phyloP scores from a whole-genome alignment of 2,888 invertebrate genomes.

The Himalopsyche anomala region DNA sequence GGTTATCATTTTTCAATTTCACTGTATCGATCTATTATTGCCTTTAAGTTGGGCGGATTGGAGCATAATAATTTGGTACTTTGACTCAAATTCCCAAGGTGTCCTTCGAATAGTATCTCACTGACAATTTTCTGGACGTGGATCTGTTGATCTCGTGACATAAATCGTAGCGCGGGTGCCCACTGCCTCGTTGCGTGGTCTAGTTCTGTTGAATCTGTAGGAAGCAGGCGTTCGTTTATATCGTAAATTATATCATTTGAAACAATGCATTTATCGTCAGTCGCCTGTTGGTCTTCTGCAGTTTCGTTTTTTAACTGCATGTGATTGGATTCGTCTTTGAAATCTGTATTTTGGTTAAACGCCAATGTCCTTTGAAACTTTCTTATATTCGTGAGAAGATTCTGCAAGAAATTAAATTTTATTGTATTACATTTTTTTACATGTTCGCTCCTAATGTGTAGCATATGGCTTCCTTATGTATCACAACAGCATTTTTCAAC shows the following conservation, averaged over 20 bases:
- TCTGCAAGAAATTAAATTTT: neutral
- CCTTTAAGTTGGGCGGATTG: neutral
- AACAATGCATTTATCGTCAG: neutral
- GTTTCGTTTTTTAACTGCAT: neutral
- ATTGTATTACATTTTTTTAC: too few relatives aligned
- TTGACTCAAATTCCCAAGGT: neutral
- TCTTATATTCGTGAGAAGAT: neutral
- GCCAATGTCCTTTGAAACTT: neutral
- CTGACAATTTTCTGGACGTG: slow-evolving; percentile 7
- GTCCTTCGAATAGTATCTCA: slow-evolving; percentile 3
- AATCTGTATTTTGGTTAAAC: neutral
- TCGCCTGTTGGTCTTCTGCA: neutral
- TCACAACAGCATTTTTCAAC: too few relatives aligned
- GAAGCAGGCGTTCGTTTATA: neutral
- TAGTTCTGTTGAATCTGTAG: neutral
- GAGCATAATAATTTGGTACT: neutral
- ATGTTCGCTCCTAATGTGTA: too few relatives aligned
- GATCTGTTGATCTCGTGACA: slow-evolving; percentile 1
- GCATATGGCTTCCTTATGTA: too few relatives aligned
- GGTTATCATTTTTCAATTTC: neutral
- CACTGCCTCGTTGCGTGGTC: neutral
- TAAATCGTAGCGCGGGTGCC: neutral
- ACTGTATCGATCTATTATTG: slow-evolving; percentile 14
- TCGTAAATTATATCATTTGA: neutral
- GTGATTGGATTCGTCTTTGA: neutral